Evolutionary conservation across 2,113 vertebrate species (phyloP), one percentile per base, ranked within the genome.

Genomic region (Synchiropus splendidus): DNA sequence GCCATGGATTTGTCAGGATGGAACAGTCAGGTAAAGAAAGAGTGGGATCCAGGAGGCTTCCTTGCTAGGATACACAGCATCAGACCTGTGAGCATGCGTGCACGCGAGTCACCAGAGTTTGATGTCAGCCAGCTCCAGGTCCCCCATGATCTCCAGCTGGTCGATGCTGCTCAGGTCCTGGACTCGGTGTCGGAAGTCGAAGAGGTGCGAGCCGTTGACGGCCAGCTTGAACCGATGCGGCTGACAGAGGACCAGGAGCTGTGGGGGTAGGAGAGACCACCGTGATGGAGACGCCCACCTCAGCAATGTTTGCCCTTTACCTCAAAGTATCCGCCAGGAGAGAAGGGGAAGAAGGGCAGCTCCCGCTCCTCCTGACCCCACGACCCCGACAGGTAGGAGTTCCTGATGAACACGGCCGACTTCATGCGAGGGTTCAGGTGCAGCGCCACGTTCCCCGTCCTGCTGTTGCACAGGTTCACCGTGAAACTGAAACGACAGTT

Each of bases 291-390:
- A 35, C 6, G 31, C 16, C 10, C n/a, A 34, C 12, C 13, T 35
- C n/a, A n/a, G 12, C 9, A 1, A 9, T 12, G 10, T 12, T 13
- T 35, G 9, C n/a, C n/a, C n/a, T 14, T 47, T 37, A 97, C 93
- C 91, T 98, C 94, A 78, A 98, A 98, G 76, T 97, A 98, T 62
- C 92, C 90, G 40, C 89, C 92, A n/a, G 89, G 72, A 8, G 81
- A 84, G 70, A 98, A 98, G 38, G 94, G 94, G 39, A 97, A 98
- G 51, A 76, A 48, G 14, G 77, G 53, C 41, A 91, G 57, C 47
- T 82, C 83, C 37, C 51, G 84, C 79, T 98, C 94, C 73, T 97
- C 94, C 58, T 89, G 86, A 48, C 94, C 94, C 94, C 94, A 98
- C 61, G 89, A 83, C 16, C 88, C 84, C 6, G 58, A 61, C 75